Conservation (phyloP, 2,888 invertebrate species). For the Selenia dentaria region DNA sequence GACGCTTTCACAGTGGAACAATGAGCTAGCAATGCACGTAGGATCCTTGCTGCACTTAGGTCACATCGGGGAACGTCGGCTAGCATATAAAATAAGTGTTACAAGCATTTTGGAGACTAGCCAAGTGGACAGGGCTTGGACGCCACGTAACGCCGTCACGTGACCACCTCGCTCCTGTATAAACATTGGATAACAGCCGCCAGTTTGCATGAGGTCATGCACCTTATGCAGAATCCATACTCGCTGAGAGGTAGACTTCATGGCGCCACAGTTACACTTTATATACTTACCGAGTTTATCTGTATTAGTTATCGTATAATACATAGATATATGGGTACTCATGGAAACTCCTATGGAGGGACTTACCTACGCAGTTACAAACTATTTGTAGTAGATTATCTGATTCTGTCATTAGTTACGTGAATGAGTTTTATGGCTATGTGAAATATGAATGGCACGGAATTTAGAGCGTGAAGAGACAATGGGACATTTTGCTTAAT, state of each 20-base stretch:
- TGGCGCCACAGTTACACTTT: conserved; percentile 56
- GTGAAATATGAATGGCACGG: conserved; percentile 51
- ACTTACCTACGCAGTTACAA: conserved; percentile 1
- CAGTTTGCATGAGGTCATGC: conserved; percentile 64
- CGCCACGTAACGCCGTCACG: conserved; percentile 60
- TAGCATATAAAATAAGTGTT: conserved; percentile 70
- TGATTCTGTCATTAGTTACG: conserved; percentile 25
- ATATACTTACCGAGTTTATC: conserved; percentile 52
- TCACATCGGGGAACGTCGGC: conserved; percentile 57
- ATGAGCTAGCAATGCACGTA: conserved; percentile 51
- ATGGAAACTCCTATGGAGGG: background rate
- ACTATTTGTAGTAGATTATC: conserved; percentile 53
- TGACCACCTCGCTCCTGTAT: conserved; percentile 63
- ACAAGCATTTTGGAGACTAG: conserved; percentile 63
- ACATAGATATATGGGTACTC: conserved; percentile 24
- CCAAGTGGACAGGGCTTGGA: conserved; percentile 52
- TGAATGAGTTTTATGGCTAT: conserved; percentile 59
- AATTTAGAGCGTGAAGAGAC: conserved; percentile 75
- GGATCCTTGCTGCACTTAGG: conserved; percentile 60
- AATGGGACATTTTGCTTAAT: conserved; percentile 58
- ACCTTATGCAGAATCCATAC: conserved; percentile 61
- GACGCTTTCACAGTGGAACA: conserved; percentile 44
- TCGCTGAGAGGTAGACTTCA: conserved; percentile 57
- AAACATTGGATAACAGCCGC: conserved; percentile 68
- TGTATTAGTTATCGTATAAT: conserved; percentile 57